phyloP scores from a whole-genome alignment of 2,888 invertebrate genomes.

The Cheilosia impressa region DNA sequence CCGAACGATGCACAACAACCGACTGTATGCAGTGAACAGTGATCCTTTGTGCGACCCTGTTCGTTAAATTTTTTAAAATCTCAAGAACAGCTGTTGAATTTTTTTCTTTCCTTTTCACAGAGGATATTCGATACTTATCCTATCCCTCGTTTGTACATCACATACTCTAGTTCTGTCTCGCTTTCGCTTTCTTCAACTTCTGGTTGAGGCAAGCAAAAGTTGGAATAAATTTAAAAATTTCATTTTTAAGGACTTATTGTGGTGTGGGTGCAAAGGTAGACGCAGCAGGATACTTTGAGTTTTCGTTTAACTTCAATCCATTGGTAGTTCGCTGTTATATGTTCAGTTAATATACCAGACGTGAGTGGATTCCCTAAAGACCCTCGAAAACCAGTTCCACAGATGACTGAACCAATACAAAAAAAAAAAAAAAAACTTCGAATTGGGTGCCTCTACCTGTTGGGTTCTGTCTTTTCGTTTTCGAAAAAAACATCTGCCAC shows the following conservation, averaged over 20 bases:
- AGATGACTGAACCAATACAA: slow-evolving; percentile 5
- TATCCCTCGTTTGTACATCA: not conserved
- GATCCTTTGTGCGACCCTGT: slow-evolving; percentile 36
- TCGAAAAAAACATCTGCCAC: slow-evolving; percentile 61
- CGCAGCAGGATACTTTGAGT: slow-evolving; percentile 9
- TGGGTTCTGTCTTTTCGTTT: slow-evolving; percentile 18
- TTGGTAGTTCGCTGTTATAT: not conserved
- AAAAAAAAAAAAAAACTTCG: slow-evolving; percentile 7
- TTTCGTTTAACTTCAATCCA: not conserved
- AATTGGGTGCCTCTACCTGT: slow-evolving; percentile 49
- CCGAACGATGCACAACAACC: slow-evolving; percentile 47
- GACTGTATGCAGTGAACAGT: slow-evolving; percentile 51
- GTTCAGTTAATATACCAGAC: not conserved
- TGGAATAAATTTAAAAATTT: slow-evolving; percentile 4
- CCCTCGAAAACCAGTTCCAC: slow-evolving; percentile 51
- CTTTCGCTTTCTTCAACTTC: not conserved
- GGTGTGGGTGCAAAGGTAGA: slow-evolving; percentile 42
- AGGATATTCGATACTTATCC: slow-evolving; percentile 56
- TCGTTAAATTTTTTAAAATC: slow-evolving; percentile 36
- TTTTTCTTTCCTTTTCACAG: slow-evolving; percentile 3
- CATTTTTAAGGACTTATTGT: slow-evolving; percentile 36
- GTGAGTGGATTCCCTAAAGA: slow-evolving; percentile 34
- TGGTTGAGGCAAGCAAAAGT: not conserved
- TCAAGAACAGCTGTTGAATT: slow-evolving; percentile 59
- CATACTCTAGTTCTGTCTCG: slow-evolving; percentile 14